Base-by-base conservation (phyloP, 2,113 vertebrate genomes). In the Periophthalmodon schlosseri region DNA sequence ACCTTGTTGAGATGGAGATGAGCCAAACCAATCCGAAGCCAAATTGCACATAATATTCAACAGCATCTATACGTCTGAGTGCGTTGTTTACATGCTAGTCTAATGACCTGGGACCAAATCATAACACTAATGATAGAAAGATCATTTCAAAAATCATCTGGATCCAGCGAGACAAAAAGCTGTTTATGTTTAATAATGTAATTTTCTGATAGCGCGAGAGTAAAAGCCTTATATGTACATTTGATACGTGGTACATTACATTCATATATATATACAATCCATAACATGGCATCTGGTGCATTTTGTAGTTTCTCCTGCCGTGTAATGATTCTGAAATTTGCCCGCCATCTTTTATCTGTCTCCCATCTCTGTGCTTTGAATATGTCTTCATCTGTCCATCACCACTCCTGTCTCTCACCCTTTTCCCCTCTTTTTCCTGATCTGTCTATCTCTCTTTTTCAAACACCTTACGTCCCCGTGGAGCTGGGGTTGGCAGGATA, bases 401-500 rank as follows among this genome's bases (percentile, higher is more conserved):
- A 73, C 61, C 33, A 24, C 65, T 28, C 71, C n/a, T 49, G 16
- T 75, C 36, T 57, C 15, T 61, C 21, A 21, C n/a, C 47, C 39
- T n/a, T 21, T 66, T 63, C 73, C 61, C 5, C 44, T 66, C 49
- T 23, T 70, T 46, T 60, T 50, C 69, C 56, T 66, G 34, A n/a
- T 80, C 21, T 78, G 70, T 74, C 54, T 82, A 4, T 64, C 63
- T 73, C 52, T 83, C 72, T 69, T 49, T 75, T 49, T 80, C 73
- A 70, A 72, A 79, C 76, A 75, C 64, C 50, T 72, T 54, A 68
- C 72, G 61, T 75, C 72, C 80, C 75, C 75, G 67, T 20, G 71
- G 80, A 90, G 73, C 64, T 69, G 74, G 77, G 79, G 73, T 76
- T 86, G 82, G 84, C 87, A 81, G 76, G 88, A 83, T 82, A 84